These are phyloP conservation scores for Cyrtodaria siliqua DNA, from an alignment of 2,888 invertebrate species.

Conservation along the genomic window DNA sequence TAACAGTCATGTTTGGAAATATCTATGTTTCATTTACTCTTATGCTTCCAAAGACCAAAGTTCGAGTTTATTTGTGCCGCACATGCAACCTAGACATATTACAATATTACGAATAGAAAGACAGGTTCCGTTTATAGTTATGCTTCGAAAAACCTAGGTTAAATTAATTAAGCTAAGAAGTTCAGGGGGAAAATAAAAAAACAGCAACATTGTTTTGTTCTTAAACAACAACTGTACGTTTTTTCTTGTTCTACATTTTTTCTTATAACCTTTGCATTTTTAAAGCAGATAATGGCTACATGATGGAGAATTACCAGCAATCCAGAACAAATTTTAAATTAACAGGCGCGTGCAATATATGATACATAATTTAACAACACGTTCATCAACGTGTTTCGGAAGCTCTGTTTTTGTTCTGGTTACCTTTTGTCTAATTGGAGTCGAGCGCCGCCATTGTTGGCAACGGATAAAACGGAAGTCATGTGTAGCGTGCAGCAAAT, in stretches of 20 bases:
- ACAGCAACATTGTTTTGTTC: no score
- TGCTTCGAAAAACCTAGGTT: no score
- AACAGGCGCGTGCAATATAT: constrained; percentile 55
- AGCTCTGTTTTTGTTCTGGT: constrained; percentile 45
- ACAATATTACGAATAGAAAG: no score
- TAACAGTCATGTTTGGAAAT: no score
- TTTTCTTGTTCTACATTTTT: neutral
- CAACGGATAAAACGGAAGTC: constrained; percentile 41
- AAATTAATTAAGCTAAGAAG: no score
- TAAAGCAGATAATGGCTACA: constrained; percentile 1
- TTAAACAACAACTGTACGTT: no score
- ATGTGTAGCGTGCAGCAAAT: constrained; percentile 26
- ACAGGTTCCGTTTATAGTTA: no score
- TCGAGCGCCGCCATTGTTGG: constrained; percentile 39
- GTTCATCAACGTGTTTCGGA: constrained; percentile 41
- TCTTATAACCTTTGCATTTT: neutral
- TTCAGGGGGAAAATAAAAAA: no score
- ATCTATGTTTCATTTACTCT: no score
- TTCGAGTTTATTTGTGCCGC: no score
- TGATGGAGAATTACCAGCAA: constrained; percentile 29
- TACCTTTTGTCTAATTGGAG: constrained; percentile 49
- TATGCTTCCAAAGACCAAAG: no score
- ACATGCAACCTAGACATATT: no score
- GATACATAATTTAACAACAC: constrained; percentile 56
- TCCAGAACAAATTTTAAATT: constrained; percentile 51